phyloP scores from a whole-genome alignment of 2,888 invertebrate genomes.

The Leucania comma region DNA sequence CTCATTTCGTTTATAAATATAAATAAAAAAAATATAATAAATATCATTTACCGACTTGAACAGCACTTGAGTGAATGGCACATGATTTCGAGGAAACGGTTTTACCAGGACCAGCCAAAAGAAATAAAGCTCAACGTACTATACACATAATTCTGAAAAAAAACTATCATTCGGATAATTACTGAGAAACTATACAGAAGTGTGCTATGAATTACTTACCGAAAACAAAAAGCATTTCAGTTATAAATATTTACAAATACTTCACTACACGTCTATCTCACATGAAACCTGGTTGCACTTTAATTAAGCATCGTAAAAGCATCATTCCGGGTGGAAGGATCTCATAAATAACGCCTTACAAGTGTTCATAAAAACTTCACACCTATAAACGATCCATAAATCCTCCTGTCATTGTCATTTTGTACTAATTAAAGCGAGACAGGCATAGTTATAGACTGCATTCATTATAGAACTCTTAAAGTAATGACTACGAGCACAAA shows the following conservation, averaged over 20 bases:
- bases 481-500: constrained; percentile 49
- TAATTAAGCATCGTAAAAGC: constrained; percentile 47
- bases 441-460: constrained; percentile 45
- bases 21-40: too few relatives aligned
- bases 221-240: neutral
- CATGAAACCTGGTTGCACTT: constrained; percentile 35
- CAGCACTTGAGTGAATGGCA: too few relatives aligned
- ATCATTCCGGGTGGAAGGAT: constrained; percentile 41
- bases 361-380: constrained; percentile 60
- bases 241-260: neutral
- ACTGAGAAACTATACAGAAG: too few relatives aligned
- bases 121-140: neutral
- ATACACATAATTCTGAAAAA: too few relatives aligned
- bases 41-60: too few relatives aligned
- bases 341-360: constrained; percentile 51
- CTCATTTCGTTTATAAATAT: too few relatives aligned
- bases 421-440: constrained; percentile 59
- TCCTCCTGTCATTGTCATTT: constrained; percentile 55
- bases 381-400: constrained; percentile 57
- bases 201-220: too few relatives aligned
- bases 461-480: constrained; percentile 49
- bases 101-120: neutral
- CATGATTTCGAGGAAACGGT: too few relatives aligned
- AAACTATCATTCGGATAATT: too few relatives aligned
- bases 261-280: constrained; percentile 2